Conservation (phyloP, 1,140 invertebrate genomes). For the Galleria mellonella region DNA sequence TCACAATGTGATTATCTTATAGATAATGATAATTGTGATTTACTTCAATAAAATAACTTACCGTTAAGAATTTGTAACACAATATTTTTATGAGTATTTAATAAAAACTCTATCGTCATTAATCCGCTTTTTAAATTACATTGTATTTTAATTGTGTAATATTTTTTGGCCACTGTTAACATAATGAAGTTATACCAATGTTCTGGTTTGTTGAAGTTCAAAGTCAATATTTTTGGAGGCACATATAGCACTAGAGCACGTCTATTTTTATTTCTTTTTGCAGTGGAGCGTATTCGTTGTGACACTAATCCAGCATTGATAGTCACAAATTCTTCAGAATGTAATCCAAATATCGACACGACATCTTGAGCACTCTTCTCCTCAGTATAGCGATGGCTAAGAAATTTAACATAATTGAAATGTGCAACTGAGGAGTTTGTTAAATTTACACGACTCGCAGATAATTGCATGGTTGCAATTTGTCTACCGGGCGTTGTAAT, state of each 20-base stretch:
- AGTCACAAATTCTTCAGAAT: constrained; percentile 34
- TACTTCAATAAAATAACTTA: too few species aligned
- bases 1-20: too few species aligned
- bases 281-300: constrained; percentile 11
- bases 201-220: constrained; percentile 21
- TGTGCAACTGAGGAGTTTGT: constrained; percentile 43
- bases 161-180: constrained; percentile 28
- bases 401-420: constrained; percentile 55
- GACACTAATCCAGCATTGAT: constrained; percentile 14
- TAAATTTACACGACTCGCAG: constrained; percentile 55
- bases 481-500: constrained; percentile 2
- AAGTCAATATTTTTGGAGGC: constrained; percentile 22
- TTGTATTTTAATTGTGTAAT: constrained; percentile 25
- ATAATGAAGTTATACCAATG: constrained; percentile 31
- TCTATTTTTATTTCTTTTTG: constrained; percentile 17
- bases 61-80: too few species aligned
- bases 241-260: constrained; percentile 27
- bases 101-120: constrained; percentile 12
- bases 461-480: constrained; percentile 47
- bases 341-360: constrained; percentile 49
- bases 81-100: constrained; percentile 2
- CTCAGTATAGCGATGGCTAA: constrained; percentile 38
- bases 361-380: constrained; percentile 47
- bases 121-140: constrained; percentile 34
- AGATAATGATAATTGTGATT: too few species aligned